These are phyloP conservation scores for Pristionchus japonicus DNA, from an alignment of 2,888 invertebrate species.

Conservation along the genomic window DNA sequence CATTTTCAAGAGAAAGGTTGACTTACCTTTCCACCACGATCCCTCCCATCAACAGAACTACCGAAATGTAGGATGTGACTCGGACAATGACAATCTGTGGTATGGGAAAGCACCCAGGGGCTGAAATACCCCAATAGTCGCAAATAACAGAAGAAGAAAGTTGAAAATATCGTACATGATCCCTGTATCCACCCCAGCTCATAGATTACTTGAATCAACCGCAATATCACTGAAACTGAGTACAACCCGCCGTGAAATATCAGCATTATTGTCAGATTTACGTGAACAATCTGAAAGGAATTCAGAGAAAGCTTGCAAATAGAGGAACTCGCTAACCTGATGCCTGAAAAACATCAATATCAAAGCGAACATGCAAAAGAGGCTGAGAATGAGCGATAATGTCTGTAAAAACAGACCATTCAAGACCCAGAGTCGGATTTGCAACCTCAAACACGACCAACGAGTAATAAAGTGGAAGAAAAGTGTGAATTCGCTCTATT, in stretches of 20 bases:
- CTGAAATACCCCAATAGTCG: not conserved
- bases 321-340: not conserved
- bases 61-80: not conserved
- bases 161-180: not conserved
- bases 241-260: not conserved
- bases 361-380: not conserved
- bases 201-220: not conserved
- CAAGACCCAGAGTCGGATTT: not conserved
- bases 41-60: not conserved
- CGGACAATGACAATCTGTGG: not conserved
- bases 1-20: not conserved
- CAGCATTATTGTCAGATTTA: not conserved
- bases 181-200: not conserved
- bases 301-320: not conserved
- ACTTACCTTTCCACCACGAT: not conserved
- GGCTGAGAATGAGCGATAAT: not conserved
- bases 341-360: not conserved
- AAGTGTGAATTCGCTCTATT: not conserved
- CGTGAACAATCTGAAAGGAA: not conserved
- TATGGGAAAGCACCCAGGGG: not conserved
- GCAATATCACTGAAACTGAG: not conserved
- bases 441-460: not conserved
- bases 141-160: too few species aligned
- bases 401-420: not conserved
- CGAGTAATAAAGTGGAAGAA: not conserved